Base-by-base conservation (phyloP, 2,113 vertebrate genomes). In the Halichoeres trimaculatus region DNA sequence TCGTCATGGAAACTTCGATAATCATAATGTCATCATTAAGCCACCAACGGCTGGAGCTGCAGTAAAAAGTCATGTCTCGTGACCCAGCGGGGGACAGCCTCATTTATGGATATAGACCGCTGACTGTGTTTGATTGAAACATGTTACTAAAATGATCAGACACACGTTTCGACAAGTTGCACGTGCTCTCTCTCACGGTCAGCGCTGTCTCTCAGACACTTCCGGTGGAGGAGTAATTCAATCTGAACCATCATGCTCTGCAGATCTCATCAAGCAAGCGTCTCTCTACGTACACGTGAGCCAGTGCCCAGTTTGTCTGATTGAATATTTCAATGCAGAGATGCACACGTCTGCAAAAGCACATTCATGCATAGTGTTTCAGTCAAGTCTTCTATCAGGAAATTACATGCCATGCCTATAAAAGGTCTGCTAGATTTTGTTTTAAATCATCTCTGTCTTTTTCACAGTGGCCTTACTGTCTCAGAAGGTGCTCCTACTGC, bases 391-490 rank as follows among this genome's bases (percentile, higher is more conserved):
- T n/a, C 51, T 19, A 36, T 38, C 23, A 40, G 17, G n/a, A n/a
- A n/a, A n/a, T n/a, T n/a, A n/a, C n/a, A n/a, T n/a, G n/a, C n/a
- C n/a, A n/a, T n/a, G n/a, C n/a, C n/a, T n/a, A n/a, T n/a, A n/a
- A n/a, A n/a, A n/a, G n/a, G n/a, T n/a, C n/a, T n/a, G n/a, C n/a
- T n/a, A n/a, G 20, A n/a, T 17, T n/a, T 30, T 30, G 3, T 30
- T 30, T 3, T 30, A 6, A 30, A 30, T 55, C 8, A 59, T 59
- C 23, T 61, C 20, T 14, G 54, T 38, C 17, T 34, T 19, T 48
- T 65, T 47, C 17, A 0, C 85, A 99, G 97, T 99, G 97, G 97
- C 97, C 98, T 0, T 99, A 96, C 87, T 99, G 98, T 57, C 92
- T 97, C 70, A 95, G 95, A 72, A 94, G 95, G 50, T 99, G 97